A percentile compares a stretch with the other conserved stretches of the same genome.
phyloP scores from a whole-genome alignment of 2,113 vertebrate genomes.

The Halichoerus grypus region DNA sequence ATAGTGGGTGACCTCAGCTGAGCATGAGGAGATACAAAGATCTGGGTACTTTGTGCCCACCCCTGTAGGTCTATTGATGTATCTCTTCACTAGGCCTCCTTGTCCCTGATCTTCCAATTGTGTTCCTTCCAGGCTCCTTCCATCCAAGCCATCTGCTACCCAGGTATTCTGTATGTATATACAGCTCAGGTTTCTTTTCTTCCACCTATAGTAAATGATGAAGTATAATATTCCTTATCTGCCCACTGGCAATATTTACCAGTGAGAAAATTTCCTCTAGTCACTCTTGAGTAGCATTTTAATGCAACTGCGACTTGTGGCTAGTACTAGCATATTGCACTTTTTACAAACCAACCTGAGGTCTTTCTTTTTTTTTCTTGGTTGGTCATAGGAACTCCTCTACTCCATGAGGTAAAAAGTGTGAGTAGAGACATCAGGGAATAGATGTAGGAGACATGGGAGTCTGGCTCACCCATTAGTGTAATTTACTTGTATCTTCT shows the following conservation, averaged over 20 bases:
- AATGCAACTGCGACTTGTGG: constrained; percentile 30
- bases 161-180: not conserved
- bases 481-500: not conserved
- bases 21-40: not conserved
- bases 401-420: not conserved
- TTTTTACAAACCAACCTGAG: not conserved
- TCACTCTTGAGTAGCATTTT: constrained; percentile 40
- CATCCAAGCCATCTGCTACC: not conserved
- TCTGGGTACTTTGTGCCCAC: not conserved
- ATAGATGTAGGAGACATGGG: not conserved
- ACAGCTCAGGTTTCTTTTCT: not conserved
- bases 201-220: not conserved
- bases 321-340: not conserved
- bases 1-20: not conserved
- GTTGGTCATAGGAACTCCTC: not conserved
- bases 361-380: not conserved
- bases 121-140: not conserved
- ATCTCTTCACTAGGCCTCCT: not conserved
- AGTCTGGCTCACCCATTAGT: not conserved
- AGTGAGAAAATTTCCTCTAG: constrained; percentile 47
- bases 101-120: not conserved
- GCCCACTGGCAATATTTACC: constrained; percentile 40
- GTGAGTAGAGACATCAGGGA: not conserved
- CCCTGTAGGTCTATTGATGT: not conserved
- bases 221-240: constrained; percentile 6